Conservation (phyloP, 2,113 vertebrate genomes). For the Lepisosteus osseus region DNA sequence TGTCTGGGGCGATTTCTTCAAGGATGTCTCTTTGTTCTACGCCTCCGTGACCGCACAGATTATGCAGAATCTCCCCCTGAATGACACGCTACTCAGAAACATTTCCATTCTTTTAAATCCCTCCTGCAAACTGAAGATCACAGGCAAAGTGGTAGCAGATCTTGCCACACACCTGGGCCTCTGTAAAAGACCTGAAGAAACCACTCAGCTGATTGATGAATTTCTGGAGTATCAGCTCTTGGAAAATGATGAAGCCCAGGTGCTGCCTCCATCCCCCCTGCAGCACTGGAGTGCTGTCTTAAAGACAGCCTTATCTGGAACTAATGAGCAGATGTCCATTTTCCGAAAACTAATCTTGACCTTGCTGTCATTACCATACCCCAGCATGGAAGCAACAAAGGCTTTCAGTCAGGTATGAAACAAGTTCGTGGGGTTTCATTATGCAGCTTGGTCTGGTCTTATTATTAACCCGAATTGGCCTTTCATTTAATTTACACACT, state of each 20-base stretch:
- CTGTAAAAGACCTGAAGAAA: conserved; percentile 38
- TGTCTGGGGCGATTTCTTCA: conserved; percentile 14
- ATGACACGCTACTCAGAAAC: conserved; percentile 36
- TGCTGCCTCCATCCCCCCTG: conserved; percentile 35
- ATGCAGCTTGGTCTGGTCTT: neutral
- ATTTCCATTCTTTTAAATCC: conserved; percentile 54
- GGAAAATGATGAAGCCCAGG: conserved; percentile 25
- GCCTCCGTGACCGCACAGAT: conserved; percentile 45
- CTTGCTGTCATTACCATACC: conserved; percentile 58
- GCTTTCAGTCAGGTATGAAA: conserved; percentile 55
- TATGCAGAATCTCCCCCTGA: conserved; percentile 47
- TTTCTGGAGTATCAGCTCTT: conserved; percentile 50
- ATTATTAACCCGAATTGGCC: too few relatives aligned
- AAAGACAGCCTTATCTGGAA: conserved; percentile 18
- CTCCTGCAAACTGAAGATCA: conserved; percentile 36
- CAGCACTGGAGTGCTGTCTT: conserved; percentile 53
- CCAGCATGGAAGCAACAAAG: conserved; percentile 46
- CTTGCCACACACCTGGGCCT: conserved; percentile 51
- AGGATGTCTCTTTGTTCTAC: conserved; percentile 53
- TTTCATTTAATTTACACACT: too few relatives aligned
- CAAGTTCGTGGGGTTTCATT: neutral
- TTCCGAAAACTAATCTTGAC: conserved; percentile 61
- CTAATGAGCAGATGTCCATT: conserved; percentile 27
- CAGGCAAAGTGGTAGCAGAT: conserved; percentile 35
- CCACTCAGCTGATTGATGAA: conserved; percentile 45